These are phyloP conservation scores for Sebastes hubbsi DNA, from an alignment of 2,797 vertebrate genomes.

Conservation along the genomic window DNA sequence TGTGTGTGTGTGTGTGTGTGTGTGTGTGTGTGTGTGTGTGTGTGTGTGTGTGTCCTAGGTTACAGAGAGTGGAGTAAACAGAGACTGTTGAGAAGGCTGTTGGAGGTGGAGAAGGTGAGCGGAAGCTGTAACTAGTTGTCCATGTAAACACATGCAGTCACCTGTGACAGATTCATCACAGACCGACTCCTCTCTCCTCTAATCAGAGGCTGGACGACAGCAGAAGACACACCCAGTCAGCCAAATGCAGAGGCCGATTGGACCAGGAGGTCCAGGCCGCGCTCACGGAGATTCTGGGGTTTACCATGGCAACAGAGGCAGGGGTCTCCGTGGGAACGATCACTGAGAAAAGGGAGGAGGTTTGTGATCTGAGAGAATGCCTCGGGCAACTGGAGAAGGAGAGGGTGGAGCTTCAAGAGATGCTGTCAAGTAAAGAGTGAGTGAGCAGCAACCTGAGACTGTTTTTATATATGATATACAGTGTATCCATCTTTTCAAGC, in stretches of 20 bases:
- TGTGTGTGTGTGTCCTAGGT: slow-evolving; percentile 72
- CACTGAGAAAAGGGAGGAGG: slow-evolving; percentile 66
- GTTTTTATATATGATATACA: background rate
- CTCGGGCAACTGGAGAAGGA: slow-evolving; percentile 81
- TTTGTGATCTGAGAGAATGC: slow-evolving; percentile 61
- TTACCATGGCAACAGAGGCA: slow-evolving; percentile 59
- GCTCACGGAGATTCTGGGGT: slow-evolving; percentile 18
- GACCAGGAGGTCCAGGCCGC: slow-evolving; percentile 57
- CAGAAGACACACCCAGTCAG: slow-evolving; percentile 52
- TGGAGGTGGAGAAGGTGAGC: slow-evolving; percentile 90
- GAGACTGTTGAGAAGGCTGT: slow-evolving; percentile 86
- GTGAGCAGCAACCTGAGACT: slow-evolving; percentile 39
- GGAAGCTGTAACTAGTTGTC: background rate
- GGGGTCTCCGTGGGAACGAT: slow-evolving; percentile 61
- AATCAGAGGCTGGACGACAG: slow-evolving; percentile 70
- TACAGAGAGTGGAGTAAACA: slow-evolving; percentile 92
- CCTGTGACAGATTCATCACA: background rate
- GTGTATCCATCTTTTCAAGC: background rate
- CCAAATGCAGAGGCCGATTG: slow-evolving; percentile 50
- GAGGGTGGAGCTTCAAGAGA: slow-evolving; percentile 75
- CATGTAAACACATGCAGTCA: background rate
- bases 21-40: too few relatives aligned
- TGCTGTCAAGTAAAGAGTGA: slow-evolving; percentile 85
- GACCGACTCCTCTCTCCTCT: slow-evolving; percentile 37
- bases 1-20: too few relatives aligned